These are phyloP conservation scores for Rhincodon typus DNA, from an alignment of 2,797 vertebrate species.

Conservation along the genomic window DNA sequence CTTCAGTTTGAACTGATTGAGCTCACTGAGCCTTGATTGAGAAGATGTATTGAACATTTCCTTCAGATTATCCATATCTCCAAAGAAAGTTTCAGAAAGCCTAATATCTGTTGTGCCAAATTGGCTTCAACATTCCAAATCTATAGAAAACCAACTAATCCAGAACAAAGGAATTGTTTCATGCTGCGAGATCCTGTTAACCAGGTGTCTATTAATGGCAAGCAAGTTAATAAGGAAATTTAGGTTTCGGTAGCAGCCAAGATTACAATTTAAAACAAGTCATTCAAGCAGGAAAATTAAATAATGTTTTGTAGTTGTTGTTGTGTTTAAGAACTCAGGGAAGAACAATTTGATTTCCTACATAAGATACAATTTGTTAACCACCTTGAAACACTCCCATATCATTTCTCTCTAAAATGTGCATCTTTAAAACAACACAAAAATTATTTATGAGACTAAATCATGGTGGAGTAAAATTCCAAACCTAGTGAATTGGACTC, in stretches of 20 bases:
- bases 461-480: neutral
- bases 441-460: neutral
- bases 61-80: too few relatives aligned
- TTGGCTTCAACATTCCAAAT: neutral
- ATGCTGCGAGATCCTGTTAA: neutral
- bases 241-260: neutral
- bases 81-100: too few relatives aligned
- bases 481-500: neutral
- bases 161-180: neutral
- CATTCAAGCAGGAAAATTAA: neutral
- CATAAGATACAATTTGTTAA: neutral
- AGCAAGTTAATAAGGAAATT: neutral
- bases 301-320: neutral
- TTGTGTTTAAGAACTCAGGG: neutral
- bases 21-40: too few relatives aligned
- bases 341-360: neutral
- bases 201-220: neutral
- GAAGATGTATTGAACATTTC: too few relatives aligned
- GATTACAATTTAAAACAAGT: neutral
- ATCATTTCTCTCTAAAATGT: neutral
- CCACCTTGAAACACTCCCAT: neutral
- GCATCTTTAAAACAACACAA: neutral
- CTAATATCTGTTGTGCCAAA: too few relatives aligned
- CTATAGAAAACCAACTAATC: constrained; percentile 6
- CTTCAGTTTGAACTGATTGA: too few relatives aligned